A percentile compares a stretch with the other conserved stretches of the same genome.
phyloP scores from a whole-genome alignment of 2,888 invertebrate genomes.

The Cantharis nigra region DNA sequence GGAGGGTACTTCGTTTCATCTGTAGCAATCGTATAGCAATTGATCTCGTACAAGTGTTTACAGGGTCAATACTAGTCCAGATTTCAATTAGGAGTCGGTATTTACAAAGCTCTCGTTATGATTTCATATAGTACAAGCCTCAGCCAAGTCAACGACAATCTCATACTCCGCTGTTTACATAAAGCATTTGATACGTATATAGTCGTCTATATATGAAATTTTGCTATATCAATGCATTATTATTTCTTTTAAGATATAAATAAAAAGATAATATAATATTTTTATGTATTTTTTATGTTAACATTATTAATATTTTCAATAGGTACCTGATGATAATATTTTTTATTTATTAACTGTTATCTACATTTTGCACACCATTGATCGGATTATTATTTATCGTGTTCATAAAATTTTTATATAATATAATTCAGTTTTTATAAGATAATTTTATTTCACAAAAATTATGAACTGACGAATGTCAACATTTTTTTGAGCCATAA shows the following conservation, averaged over 20 bases:
- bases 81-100: slow-evolving; percentile 57
- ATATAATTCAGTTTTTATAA: neutral
- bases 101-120: slow-evolving; percentile 57
- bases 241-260: slow-evolving; percentile 2
- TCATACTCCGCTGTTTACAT: slow-evolving; percentile 38
- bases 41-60: slow-evolving; percentile 56
- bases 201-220: slow-evolving; percentile 14
- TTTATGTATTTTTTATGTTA: neutral
- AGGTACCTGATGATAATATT: neutral
- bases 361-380: neutral
- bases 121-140: slow-evolving; percentile 55
- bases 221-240: neutral
- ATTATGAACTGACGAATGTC: neutral
- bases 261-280: neutral
- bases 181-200: slow-evolving; percentile 36
- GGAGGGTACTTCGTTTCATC: slow-evolving; percentile 42
- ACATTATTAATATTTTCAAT: neutral
- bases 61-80: slow-evolving; percentile 56
- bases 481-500: too few relatives aligned
- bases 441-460: neutral
- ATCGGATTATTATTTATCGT: neutral
- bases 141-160: slow-evolving; percentile 43
- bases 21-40: slow-evolving; percentile 48
- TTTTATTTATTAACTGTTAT: neutral
- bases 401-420: neutral